Base-by-base conservation (phyloP, 2,113 vertebrate species). In the Psilopogon haemacephalus region DNA sequence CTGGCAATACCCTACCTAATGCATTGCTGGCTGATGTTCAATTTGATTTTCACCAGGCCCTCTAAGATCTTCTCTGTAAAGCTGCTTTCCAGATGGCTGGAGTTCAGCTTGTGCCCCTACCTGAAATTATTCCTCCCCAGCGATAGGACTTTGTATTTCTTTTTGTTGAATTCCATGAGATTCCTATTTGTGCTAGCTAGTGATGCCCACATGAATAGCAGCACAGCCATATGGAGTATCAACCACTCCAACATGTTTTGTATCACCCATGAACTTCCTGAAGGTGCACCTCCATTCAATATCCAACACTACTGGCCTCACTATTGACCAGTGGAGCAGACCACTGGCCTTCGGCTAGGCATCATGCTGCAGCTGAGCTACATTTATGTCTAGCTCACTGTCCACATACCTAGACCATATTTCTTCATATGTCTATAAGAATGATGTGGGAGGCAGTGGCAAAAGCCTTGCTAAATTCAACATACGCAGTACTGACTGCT, bases 361-460 rank as follows among this genome's bases (percentile, higher is more conserved):
- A 32, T 21, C 12, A 3, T 6, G 21, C 35, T 54, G 60, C 64
- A 74, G 19, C 5, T 84, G 63, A 88, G 28, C 15, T 69, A 42
- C 10, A 42, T 65, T 69, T 62, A 35, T 65, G 30, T 28, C 48
- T 16, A 42, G 16, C 9, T 56, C 38, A 20, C n/a, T 12, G 7
- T 23, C 40, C 10, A 5, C 12, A 28, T 48, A 42, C 6, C 24
- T 11, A 52, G 44, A 5, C 19, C 55, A n/a, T 18, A 10, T 3
- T 5, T 37, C 63, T 58, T 20, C 58, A 42, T 52, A 38, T 60
- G 13, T 19, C 50, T 24, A 12, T 18, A 9, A 89, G 33, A 71
- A n/a, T 8, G 15, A 7, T 1, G 0, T 6, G 21, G 46, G 15
- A 30, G 32, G 11, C 42, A 67, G 27, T 5, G 6, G 23, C 23